Base-by-base conservation (phyloP, 2,888 invertebrate genomes). In the Thelaira solivaga region DNA sequence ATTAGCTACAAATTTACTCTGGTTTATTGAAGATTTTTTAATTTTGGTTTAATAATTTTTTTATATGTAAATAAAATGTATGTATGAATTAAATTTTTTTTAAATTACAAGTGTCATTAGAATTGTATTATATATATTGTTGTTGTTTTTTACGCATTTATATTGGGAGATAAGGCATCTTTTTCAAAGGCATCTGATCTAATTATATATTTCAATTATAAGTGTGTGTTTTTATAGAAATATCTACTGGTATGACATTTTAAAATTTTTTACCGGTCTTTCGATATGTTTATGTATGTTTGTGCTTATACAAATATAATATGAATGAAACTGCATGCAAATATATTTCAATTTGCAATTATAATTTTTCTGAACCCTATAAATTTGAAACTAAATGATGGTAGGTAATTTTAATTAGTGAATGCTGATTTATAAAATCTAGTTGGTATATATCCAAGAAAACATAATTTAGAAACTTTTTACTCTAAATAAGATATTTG, bases 121-220 rank as follows among this genome's bases (percentile, higher is more conserved):
- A 71, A 47, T 29, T 36, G 24, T 53, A 16, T 53, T 34, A 13
- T 65, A 22, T 47, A 51, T 26, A 16, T 31, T 31, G 18, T 55
- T 31, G n/a, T 68, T 62, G 1, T 26, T 20, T 11, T 34, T 53
- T 65, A 67, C 45, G 51, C 51, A 45, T 67, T 67, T 72, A 57
- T 71, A 39, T 65, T 64, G 65, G 69, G 75, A 78, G 69, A 83
- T 88, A 88, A 88, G 88, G 88, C 88, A 88, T 86, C 88, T 84
- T 83, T 85, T 86, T 86, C 82, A 84, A 88, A 88, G 88, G 88
- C 88, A 88, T 85, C 86, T 86, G 87, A 75, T 73, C 77, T 59
- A 65, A 36, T 74, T 67, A 61, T 45, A 53, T 53, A 53, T 68
- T 61, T 67, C 34, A 74, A 61, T 45, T 64, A 61, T 74, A 45